Evolutionary conservation across 2,113 vertebrate species (phyloP).

Genomic region (Jacana jacana): DNA sequence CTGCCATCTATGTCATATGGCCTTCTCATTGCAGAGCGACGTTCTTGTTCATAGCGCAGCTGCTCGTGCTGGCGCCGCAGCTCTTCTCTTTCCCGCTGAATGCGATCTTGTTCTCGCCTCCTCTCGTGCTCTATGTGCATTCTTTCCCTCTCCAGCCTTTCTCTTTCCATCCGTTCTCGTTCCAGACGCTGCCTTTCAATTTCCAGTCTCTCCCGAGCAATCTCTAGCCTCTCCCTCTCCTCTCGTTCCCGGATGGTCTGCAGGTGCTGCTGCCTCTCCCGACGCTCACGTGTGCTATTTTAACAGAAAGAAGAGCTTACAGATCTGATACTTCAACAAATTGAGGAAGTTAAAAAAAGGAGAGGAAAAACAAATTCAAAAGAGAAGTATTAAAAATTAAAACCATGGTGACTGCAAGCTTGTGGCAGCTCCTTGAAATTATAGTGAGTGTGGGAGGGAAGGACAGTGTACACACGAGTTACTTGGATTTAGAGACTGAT

Average conservation of each 20-base stretch:
- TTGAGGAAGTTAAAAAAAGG: not conserved
- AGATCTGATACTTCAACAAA: not conserved
- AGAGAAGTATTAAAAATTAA: not conserved
- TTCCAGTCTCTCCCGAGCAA: slow-evolving; percentile 88
- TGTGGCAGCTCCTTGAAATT: not conserved
- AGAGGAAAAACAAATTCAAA: too few species aligned
- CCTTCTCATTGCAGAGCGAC: slow-evolving; percentile 80
- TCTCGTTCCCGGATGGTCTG: slow-evolving; percentile 90
- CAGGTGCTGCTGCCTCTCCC: slow-evolving; percentile 87
- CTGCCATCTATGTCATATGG: slow-evolving; percentile 91
- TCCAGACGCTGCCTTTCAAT: slow-evolving; percentile 90
- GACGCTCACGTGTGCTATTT: slow-evolving; percentile 74
- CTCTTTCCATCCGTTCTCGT: slow-evolving; percentile 90
- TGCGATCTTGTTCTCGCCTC: slow-evolving; percentile 91
- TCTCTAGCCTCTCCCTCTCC: slow-evolving; percentile 85
- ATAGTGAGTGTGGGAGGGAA: too few species aligned
- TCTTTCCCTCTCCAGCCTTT: slow-evolving; percentile 90
- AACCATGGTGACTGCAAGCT: not conserved
- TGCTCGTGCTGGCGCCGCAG: slow-evolving; percentile 92
- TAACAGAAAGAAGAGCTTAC: not conserved
- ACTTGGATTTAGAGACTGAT: not conserved
- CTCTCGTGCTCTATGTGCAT: slow-evolving; percentile 92
- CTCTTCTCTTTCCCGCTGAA: slow-evolving; percentile 91
- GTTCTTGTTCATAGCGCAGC: slow-evolving; percentile 90
- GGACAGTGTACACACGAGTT: accelerated